Percentiles rank a stretch among this genome's conserved stretches.
These are phyloP conservation scores for Euplagia quadripunctaria DNA, from an alignment of 2,888 invertebrate species.

Conservation along the genomic window DNA sequence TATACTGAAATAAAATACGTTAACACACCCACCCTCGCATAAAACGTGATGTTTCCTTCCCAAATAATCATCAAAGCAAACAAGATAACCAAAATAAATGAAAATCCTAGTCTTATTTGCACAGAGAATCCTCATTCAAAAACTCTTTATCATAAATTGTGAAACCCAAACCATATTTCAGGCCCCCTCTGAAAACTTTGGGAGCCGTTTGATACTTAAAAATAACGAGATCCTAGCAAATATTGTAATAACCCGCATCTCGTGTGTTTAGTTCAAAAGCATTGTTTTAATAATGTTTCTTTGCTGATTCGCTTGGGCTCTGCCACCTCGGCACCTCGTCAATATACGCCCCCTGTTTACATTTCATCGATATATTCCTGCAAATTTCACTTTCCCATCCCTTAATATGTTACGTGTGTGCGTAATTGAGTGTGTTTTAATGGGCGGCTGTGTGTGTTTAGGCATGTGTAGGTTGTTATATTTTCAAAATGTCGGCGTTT, in stretches of 20 bases:
- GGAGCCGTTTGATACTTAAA: constrained; percentile 84
- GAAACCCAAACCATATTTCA: constrained; percentile 47
- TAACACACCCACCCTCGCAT: background rate
- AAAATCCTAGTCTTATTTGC: constrained; percentile 44
- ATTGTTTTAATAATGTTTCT: constrained; percentile 78
- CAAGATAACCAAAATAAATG: constrained; percentile 22
- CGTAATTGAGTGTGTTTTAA: constrained; percentile 72
- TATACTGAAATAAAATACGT: too few relatives aligned
- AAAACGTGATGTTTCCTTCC: constrained; percentile 4
- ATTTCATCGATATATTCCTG: constrained; percentile 74
- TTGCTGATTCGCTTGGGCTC: constrained; percentile 67
- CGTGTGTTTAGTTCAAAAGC: constrained; percentile 67
- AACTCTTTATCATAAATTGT: constrained; percentile 54
- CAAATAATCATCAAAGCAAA: constrained; percentile 35
- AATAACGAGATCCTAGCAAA: constrained; percentile 87
- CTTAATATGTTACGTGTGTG: constrained; percentile 71
- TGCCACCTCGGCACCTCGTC: constrained; percentile 58
- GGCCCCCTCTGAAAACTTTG: constrained; percentile 67
- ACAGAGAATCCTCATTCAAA: constrained; percentile 52
- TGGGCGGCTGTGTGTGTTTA: constrained; percentile 66
- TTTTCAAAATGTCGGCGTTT: constrained; percentile 62
- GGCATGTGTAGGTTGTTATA: constrained; percentile 67
- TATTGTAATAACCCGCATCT: constrained; percentile 81
- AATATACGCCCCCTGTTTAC: constrained; percentile 70
- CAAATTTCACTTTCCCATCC: constrained; percentile 69